A percentile compares a stretch with the other conserved stretches of the same genome.
Conservation (phyloP, 1,140 invertebrate genomes). For the Zaprionus tsacasi region DNA sequence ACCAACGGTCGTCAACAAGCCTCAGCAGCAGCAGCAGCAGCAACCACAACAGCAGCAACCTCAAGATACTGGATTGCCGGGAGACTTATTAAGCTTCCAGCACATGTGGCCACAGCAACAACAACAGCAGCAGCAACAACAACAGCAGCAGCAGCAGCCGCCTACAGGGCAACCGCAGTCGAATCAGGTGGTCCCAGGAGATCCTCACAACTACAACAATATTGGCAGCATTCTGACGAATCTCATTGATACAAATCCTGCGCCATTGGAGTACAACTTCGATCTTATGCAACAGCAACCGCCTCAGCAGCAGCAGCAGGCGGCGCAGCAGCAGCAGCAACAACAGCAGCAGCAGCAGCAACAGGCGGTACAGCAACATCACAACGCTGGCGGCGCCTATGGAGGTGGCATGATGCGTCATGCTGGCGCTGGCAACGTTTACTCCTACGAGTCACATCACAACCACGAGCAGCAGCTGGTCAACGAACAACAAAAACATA, state of each 20-base stretch:
- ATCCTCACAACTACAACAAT: conserved; percentile 81
- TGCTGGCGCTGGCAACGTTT: conserved; percentile 49
- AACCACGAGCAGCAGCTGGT: conserved; percentile 52
- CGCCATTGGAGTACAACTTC: conserved; percentile 80
- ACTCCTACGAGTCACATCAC: conserved; percentile 71
- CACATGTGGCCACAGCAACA: conserved; percentile 75
- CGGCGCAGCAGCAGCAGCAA: conserved; percentile 61
- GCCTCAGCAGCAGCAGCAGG: conserved; percentile 24
- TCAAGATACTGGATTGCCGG: conserved; percentile 60
- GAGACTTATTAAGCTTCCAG: conserved; percentile 78
- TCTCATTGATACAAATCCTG: conserved; percentile 81
- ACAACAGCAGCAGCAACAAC: conserved; percentile 55
- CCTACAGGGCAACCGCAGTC: conserved; percentile 49
- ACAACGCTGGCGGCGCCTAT: conserved; percentile 52
- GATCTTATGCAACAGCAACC: conserved; percentile 71
- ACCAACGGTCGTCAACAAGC: conserved; percentile 48
- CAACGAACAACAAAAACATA: conserved; percentile 80
- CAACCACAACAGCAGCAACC: conserved; percentile 65
- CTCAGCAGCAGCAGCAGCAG: conserved; percentile 47
- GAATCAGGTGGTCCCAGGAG: conserved; percentile 49
- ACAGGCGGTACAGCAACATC: conserved; percentile 64
- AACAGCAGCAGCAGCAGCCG: conserved; percentile 63
- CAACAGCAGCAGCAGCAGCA: conserved; percentile 43
- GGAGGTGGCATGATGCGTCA: conserved; percentile 67
- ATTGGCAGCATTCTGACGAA: conserved; percentile 84